Conservation (phyloP, 2,888 invertebrate genomes). For the Celastrina argiolus region DNA sequence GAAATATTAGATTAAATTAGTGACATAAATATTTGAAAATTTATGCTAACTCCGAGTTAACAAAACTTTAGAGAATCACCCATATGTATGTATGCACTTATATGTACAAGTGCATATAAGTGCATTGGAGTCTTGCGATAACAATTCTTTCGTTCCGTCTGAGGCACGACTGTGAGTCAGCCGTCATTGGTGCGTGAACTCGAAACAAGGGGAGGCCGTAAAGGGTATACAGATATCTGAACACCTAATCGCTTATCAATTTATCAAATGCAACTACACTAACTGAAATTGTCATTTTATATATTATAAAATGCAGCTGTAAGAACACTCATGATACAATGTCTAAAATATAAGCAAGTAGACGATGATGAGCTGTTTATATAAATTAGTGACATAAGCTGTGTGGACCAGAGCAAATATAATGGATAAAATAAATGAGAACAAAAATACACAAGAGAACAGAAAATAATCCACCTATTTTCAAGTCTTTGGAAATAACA, state of each 20-base stretch:
- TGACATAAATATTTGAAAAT: no score
- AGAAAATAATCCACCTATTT: neutral
- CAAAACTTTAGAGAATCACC: no score
- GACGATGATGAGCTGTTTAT: neutral
- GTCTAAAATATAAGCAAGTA: neutral
- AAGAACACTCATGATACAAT: neutral
- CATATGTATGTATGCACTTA: no score
- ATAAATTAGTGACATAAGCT: neutral
- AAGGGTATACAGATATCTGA: conserved; percentile 46
- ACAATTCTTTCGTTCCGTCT: conserved; percentile 22
- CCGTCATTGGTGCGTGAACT: conserved; percentile 59
- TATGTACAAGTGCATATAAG: no score
- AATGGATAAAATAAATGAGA: neutral
- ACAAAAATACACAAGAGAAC: neutral
- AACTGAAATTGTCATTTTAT: neutral
- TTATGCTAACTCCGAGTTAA: no score
- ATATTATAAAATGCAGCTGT: no score
- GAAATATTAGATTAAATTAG: no score
- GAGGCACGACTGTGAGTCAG: conserved; percentile 48
- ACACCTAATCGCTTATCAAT: neutral
- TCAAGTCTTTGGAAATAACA: neutral
- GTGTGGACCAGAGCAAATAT: neutral
- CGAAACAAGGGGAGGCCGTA: conserved; percentile 58
- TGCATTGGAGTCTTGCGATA: neutral
- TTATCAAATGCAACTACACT: neutral